Conservation (phyloP, 1,140 invertebrate species). For the Drosophila miranda region DNA sequence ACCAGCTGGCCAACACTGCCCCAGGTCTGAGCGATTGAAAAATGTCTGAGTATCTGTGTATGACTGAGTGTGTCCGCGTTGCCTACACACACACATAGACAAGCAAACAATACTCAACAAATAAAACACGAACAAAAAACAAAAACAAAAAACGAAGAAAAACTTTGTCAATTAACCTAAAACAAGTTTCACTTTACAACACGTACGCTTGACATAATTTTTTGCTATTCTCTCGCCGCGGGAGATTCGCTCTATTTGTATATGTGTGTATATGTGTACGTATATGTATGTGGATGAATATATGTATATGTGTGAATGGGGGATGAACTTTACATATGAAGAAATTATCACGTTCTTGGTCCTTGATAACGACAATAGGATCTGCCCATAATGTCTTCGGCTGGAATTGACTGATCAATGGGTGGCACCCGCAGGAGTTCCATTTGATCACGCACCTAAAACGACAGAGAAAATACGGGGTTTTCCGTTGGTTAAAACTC, state of each 20-base stretch:
- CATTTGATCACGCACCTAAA: conserved; percentile 81
- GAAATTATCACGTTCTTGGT: conserved; percentile 82
- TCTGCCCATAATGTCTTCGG: conserved; percentile 82
- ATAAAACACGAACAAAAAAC: conserved; percentile 32
- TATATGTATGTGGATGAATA: conserved; percentile 7
- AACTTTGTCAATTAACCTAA: conserved; percentile 81
- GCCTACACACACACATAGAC: conserved; percentile 23
- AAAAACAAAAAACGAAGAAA: conserved; percentile 33
- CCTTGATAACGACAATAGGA: conserved; percentile 82
- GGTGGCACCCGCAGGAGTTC: conserved; percentile 75
- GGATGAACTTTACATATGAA: conserved; percentile 58
- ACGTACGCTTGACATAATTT: conserved; percentile 74
- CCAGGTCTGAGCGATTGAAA: conserved; percentile 66
- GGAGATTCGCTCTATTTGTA: conserved; percentile 5
- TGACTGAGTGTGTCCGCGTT: conserved; percentile 28
- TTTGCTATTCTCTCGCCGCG: conserved; percentile 19
- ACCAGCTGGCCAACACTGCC: conserved; percentile 58
- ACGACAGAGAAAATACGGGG: not conserved
- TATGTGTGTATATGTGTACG: conserved; percentile 7
- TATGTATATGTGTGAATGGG: conserved; percentile 8
- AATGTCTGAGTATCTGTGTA: conserved; percentile 30
- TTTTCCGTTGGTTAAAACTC: conserved; percentile 20
- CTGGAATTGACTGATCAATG: conserved; percentile 82
- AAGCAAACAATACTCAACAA: conserved; percentile 20
- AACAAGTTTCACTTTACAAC: conserved; percentile 76